Evolutionary conservation across 2,113 vertebrate genomes (phyloP).

Genomic region (Haemorhous mexicanus): DNA sequence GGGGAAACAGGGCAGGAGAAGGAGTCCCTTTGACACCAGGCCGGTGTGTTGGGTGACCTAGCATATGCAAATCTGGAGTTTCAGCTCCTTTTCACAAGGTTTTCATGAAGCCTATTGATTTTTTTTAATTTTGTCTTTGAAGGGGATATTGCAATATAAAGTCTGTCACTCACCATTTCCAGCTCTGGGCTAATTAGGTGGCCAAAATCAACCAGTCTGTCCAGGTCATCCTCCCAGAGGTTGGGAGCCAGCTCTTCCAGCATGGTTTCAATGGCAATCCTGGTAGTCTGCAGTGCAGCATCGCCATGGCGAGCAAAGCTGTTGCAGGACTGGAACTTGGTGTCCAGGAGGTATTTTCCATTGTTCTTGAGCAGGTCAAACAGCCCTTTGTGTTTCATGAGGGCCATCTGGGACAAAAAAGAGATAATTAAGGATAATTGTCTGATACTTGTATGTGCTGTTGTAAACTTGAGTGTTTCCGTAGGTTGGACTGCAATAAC

Average conservation of each 20-base stretch:
- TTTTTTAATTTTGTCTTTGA: not conserved
- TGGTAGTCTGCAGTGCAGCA: slow-evolving; percentile 62
- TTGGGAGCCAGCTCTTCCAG: slow-evolving; percentile 84
- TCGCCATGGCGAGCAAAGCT: not conserved
- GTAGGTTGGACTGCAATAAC: not conserved
- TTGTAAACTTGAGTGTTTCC: not conserved
- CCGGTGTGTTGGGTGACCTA: not conserved
- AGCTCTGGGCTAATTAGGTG: slow-evolving; percentile 82
- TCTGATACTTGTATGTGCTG: not conserved
- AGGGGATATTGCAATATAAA: not conserved
- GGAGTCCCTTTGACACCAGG: not conserved
- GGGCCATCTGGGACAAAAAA: slow-evolving; percentile 75
- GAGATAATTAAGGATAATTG: not conserved
- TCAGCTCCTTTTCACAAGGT: not conserved
- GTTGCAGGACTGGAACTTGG: slow-evolving; percentile 73
- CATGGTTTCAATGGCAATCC: slow-evolving; percentile 81
- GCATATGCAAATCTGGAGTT: not conserved
- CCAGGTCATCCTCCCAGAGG: slow-evolving; percentile 84
- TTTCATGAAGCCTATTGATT: not conserved
- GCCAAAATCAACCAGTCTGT: slow-evolving; percentile 83
- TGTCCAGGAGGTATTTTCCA: slow-evolving; percentile 66
- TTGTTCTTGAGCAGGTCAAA: slow-evolving; percentile 78
- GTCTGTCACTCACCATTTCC: slow-evolving; percentile 75
- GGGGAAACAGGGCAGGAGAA: not conserved
- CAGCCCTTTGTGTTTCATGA: slow-evolving; percentile 82